A percentile compares a stretch with the other conserved stretches of the same genome.
phyloP scores from a whole-genome alignment of 2,888 invertebrate genomes.

The Trachelus troglodyta region DNA sequence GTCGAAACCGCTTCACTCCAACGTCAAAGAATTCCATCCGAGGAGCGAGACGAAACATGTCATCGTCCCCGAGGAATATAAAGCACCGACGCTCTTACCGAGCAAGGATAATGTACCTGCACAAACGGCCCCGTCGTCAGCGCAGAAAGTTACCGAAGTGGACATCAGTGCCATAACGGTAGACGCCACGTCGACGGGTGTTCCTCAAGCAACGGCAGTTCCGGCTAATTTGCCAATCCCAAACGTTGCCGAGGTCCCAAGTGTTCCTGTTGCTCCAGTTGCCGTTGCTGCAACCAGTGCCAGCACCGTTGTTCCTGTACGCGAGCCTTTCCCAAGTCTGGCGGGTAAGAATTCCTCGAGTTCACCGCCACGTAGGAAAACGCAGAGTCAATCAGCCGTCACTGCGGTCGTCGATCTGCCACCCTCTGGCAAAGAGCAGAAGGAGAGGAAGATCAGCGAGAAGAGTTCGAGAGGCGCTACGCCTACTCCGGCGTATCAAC shows the following conservation, averaged over 20 bases:
- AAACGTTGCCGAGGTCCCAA: constrained; percentile 33
- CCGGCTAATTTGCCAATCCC: constrained; percentile 25
- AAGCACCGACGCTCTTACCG: constrained; percentile 30
- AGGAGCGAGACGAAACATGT: constrained; percentile 45
- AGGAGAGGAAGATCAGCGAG: constrained; percentile 47
- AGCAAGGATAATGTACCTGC: constrained; percentile 51
- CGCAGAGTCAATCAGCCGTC: constrained; percentile 36
- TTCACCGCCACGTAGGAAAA: constrained; percentile 55
- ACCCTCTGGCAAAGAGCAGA: constrained; percentile 42
- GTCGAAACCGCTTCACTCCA: constrained; percentile 48
- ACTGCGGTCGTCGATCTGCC: constrained; percentile 24
- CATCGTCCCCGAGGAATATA: constrained; percentile 37
- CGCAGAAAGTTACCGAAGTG: constrained; percentile 25
- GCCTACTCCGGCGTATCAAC: constrained; percentile 37
- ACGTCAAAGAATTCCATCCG: constrained; percentile 52
- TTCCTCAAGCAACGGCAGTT: constrained; percentile 26
- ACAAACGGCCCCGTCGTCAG: constrained; percentile 52
- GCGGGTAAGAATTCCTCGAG: constrained; percentile 41
- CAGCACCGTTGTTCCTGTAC: constrained; percentile 35
- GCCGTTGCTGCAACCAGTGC: constrained; percentile 37
- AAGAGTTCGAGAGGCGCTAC: constrained; percentile 45
- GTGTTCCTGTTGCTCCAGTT: constrained; percentile 35
- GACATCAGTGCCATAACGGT: constrained; percentile 23
- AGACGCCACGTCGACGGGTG: constrained; percentile 37
- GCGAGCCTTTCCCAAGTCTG: constrained; percentile 24